Percentiles rank a stretch among this genome's conserved stretches.
Conservation (phyloP, 2,113 vertebrate genomes). For the Nesogale talazaci region DNA sequence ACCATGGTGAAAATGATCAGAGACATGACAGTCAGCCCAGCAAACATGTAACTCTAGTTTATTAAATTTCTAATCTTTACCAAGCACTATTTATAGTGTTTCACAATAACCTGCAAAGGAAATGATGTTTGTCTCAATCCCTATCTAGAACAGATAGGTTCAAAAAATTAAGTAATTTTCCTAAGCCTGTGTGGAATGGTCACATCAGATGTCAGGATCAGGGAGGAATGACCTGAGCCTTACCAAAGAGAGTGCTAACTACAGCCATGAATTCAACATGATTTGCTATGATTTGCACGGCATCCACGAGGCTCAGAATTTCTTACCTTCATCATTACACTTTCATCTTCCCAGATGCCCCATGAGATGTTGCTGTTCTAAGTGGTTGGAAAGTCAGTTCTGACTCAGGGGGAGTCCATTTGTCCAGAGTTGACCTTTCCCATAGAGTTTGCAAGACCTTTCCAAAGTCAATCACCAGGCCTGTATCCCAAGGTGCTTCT, state of each 20-base stretch:
- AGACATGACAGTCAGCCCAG: neutral
- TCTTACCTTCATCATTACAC: neutral
- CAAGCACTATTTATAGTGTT: too few species aligned
- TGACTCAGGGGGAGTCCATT: neutral
- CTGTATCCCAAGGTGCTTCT: neutral
- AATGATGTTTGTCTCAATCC: too few species aligned
- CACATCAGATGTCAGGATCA: neutral
- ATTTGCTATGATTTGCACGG: too few species aligned
- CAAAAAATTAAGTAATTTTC: too few species aligned
- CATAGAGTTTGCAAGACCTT: neutral
- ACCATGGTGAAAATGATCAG: neutral
- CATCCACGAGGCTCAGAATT: neutral
- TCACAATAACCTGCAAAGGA: neutral
- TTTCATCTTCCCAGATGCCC: too few species aligned
- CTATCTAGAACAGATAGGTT: too few species aligned
- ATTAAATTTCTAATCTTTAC: neutral
- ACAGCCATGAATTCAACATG: neutral
- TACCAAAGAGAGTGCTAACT: neutral
- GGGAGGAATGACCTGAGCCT: neutral
- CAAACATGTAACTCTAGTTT: fast-evolving
- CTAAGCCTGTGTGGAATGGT: neutral
- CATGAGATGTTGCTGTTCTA: neutral
- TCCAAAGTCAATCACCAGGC: neutral
- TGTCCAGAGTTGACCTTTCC: neutral
- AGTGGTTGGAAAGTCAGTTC: neutral